Conservation (phyloP, 2,888 invertebrate species). For the Cataglyphis albicans region DNA sequence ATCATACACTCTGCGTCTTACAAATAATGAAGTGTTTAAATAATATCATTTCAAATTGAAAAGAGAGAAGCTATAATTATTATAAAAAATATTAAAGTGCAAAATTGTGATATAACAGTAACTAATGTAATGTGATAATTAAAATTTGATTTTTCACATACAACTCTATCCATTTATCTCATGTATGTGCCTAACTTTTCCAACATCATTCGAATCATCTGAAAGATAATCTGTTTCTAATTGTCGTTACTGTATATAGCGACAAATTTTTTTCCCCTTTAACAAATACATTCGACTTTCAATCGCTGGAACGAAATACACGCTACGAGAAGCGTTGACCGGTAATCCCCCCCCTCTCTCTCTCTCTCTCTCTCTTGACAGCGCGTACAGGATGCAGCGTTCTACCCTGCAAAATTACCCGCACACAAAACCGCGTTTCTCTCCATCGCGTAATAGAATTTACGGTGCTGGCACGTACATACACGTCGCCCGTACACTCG, state of each 20-base stretch:
- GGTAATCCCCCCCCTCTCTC: background rate
- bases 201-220: background rate
- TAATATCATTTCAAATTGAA: background rate
- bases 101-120: background rate
- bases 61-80: background rate
- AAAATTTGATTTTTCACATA: background rate
- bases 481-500: conserved; percentile 28
- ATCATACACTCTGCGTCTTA: background rate
- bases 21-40: background rate
- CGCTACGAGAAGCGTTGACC: background rate
- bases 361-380: too few species aligned
- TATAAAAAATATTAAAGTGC: background rate
- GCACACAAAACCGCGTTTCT: conserved; percentile 43
- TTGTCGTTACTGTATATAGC: too few species aligned
- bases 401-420: conserved; percentile 40
- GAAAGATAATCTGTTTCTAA: background rate
- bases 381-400: background rate
- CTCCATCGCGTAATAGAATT: conserved; percentile 54
- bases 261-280: background rate
- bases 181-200: background rate
- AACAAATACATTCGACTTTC: background rate
- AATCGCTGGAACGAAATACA: conserved; percentile 32
- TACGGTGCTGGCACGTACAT: conserved; percentile 44
- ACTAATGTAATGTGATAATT: background rate
- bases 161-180: background rate